Evolutionary conservation across 2,797 vertebrate genomes (phyloP), one percentile per base, ranked within the genome.

Genomic region (Petrocephalus schoutedeni): DNA sequence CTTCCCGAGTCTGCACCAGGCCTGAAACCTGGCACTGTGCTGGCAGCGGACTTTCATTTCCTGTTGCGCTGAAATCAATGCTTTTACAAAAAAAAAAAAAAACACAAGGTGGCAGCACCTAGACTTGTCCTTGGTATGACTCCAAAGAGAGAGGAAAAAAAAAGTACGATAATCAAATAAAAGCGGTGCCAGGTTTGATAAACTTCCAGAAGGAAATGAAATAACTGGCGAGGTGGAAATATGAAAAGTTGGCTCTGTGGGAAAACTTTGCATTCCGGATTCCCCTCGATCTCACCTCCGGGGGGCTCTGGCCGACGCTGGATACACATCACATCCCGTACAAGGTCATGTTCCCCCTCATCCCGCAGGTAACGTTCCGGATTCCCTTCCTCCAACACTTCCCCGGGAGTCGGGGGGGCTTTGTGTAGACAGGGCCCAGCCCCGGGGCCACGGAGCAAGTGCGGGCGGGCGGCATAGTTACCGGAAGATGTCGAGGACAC

Each of bases 161-260:
- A 67, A 32, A 67, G 1, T 28, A 64, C 14, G 28, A 67, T 71
- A 85, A 85, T 67, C 6, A 6, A 86, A 89, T 88, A 89, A 61
- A 45, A 94, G 94, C 92, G 89, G 93, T 92, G 95, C 95, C 96
- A 95, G 94, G 94, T 93, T 94, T 95, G 94, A 96, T 96, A 96
- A 95, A 96, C 95, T 96, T 97, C 95, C 94, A 95, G 94, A 92
- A 95, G 96, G 96, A 97, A 97, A 97, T 97, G 91, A 96, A 97
- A 97, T 96, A 95, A 96, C 94, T 93, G 93, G 94, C 95, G 94
- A 96, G 95, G 93, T 95, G 94, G 95, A 97, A 97, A 97, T 96
- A 96, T 94, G 94, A 91, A 97, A 96, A 94, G 93, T 93, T 93
- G 93, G 94, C 95, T 96, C 91, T 89, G 95, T 93, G 94, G 95